phyloP scores from a whole-genome alignment of 2,888 invertebrate genomes.

The Melipona beecheii region DNA sequence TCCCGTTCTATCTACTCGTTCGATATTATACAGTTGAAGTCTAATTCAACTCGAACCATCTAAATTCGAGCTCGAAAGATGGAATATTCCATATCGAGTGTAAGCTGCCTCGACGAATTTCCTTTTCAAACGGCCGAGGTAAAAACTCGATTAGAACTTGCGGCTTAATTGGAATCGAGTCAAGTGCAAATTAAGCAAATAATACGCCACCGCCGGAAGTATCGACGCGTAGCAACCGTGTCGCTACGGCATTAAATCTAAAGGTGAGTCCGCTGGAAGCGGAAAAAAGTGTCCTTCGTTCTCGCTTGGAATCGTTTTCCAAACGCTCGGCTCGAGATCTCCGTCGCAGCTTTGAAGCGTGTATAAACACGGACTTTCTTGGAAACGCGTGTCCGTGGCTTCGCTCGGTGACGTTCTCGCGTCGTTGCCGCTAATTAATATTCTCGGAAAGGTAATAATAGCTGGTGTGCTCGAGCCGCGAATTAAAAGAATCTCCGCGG shows the following conservation, averaged over 20 bases:
- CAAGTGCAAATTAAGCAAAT: not conserved
- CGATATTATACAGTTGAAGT: not conserved
- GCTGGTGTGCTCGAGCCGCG: constrained; percentile 33
- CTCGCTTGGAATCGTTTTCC: constrained; percentile 24
- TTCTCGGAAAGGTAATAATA: constrained; percentile 78
- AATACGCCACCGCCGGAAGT: not conserved
- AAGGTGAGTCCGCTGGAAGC: constrained; percentile 8
- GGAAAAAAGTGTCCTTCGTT: constrained; percentile 29
- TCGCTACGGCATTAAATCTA: constrained; percentile 27
- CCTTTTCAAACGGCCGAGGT: not conserved
- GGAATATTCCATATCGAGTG: not conserved
- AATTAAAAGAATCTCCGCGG: constrained; percentile 24
- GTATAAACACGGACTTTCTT: constrained; percentile 33
- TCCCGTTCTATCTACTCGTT: not conserved
- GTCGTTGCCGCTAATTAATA: constrained; percentile 76
- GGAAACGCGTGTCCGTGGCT: constrained; percentile 47
- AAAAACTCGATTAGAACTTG: no score
- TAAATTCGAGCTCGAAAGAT: not conserved
- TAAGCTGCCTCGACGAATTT: not conserved
- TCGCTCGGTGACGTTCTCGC: constrained; percentile 64
- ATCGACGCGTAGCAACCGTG: not conserved
- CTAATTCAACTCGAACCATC: not conserved
- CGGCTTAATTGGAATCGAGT: not conserved
- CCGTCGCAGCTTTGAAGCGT: constrained; percentile 12
- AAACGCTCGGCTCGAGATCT: constrained; percentile 8